Percentiles rank a stretch among this genome's conserved stretches.
Evolutionary conservation across 2,797 vertebrate species (phyloP).

Genomic region (Clarias fuscus): DNA sequence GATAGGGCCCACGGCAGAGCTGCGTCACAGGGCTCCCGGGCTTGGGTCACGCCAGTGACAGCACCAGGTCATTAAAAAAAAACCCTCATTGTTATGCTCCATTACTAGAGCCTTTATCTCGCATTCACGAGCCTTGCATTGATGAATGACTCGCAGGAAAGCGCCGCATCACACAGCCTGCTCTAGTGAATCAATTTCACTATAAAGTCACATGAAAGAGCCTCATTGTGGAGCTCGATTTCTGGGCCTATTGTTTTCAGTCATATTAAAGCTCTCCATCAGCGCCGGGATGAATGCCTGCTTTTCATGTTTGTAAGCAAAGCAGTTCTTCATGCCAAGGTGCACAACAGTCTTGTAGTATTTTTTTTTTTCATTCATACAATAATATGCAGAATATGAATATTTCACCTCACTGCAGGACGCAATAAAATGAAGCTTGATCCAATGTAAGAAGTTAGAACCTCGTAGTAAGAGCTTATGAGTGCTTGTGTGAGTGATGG

Average conservation of each 20-base stretch:
- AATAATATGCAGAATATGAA: neutral
- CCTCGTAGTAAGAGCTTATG: neutral
- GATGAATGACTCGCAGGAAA: slow-evolving; percentile 39
- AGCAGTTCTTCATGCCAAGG: slow-evolving; percentile 11
- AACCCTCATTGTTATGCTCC: slow-evolving; percentile 33
- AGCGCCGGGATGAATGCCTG: slow-evolving; percentile 31
- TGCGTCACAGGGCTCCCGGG: slow-evolving; percentile 9
- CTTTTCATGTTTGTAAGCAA: slow-evolving; percentile 25
- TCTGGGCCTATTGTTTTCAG: slow-evolving; percentile 24
- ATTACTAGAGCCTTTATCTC: slow-evolving; percentile 34
- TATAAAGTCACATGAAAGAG: slow-evolving; percentile 41
- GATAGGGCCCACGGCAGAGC: slow-evolving; percentile 14
- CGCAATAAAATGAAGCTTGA: neutral
- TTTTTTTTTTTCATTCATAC: neutral
- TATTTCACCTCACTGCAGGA: neutral
- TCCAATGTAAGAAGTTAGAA: neutral
- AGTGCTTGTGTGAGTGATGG: slow-evolving; percentile 22
- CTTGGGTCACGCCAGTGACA: slow-evolving; percentile 18
- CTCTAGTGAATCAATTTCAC: slow-evolving; percentile 35
- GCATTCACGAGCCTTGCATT: slow-evolving; percentile 13
- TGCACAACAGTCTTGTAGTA: neutral
- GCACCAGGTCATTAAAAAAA: slow-evolving; percentile 12
- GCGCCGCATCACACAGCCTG: slow-evolving; percentile 23
- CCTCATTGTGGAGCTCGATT: slow-evolving; percentile 29
- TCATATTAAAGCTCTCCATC: slow-evolving; percentile 17